phyloP scores from a whole-genome alignment of 2,888 invertebrate species.

The Macrophya alboannulata region DNA sequence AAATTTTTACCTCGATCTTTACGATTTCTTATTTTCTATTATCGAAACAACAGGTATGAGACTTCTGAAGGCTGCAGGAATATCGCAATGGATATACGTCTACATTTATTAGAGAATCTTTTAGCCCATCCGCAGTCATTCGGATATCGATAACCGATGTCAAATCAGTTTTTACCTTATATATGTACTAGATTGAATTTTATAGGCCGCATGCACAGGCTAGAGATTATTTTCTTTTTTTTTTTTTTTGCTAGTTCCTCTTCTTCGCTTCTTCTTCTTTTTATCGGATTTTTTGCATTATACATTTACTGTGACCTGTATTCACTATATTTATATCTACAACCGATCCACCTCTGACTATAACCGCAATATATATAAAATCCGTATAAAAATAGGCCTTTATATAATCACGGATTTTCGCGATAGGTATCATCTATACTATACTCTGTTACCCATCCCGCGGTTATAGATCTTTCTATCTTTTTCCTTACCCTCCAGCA shows the following conservation, averaged over 20 bases:
- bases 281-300: too few species aligned
- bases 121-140: too few species aligned
- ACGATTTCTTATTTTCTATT: background rate
- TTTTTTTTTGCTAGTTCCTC: too few species aligned
- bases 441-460: background rate
- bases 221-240: background rate
- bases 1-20: background rate
- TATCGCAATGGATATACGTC: background rate
- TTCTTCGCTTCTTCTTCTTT: too few species aligned
- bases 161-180: background rate
- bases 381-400: too few species aligned
- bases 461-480: background rate
- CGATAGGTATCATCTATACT: background rate
- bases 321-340: too few species aligned
- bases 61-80: background rate
- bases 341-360: too few species aligned
- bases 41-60: too few species aligned
- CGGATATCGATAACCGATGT: background rate
- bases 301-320: too few species aligned
- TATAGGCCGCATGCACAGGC: background rate
- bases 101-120: background rate
- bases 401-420: too few species aligned
- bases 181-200: slow-evolving; percentile 4
- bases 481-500: background rate
- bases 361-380: too few species aligned